Evolutionary conservation across 1,140 invertebrate genomes (phyloP).

Genomic region (Whitmania pigra): DNA sequence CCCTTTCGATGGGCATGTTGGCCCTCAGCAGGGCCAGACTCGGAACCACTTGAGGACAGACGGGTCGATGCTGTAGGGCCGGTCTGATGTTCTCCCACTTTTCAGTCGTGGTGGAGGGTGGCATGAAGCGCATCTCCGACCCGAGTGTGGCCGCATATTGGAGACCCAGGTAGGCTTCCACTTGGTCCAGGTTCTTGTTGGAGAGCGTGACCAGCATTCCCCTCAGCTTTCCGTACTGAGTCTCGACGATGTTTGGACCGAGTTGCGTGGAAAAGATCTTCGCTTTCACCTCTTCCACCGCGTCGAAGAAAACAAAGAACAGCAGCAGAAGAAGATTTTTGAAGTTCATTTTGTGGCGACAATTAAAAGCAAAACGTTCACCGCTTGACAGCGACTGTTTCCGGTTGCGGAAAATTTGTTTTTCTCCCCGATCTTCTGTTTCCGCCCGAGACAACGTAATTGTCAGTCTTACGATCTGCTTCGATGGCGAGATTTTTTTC

Average conservation of each 20-base stretch:
- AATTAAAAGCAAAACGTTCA: too few species aligned
- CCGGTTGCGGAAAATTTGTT: background rate
- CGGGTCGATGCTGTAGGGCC: slow-evolving; percentile 1
- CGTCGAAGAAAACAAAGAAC: background rate
- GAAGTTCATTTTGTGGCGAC: too few species aligned
- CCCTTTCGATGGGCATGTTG: slow-evolving; percentile 13
- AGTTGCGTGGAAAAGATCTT: background rate
- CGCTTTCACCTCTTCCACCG: background rate
- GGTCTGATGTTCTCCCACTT: slow-evolving; percentile 18
- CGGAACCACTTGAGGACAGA: slow-evolving; percentile 24
- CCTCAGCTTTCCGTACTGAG: slow-evolving; percentile 18
- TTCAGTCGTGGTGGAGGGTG: slow-evolving; percentile 18
- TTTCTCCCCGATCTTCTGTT: background rate
- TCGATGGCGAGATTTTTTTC: too few species aligned
- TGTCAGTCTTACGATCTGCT: too few species aligned
- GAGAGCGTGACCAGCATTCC: slow-evolving; percentile 18
- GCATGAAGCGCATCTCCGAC: slow-evolving; percentile 22
- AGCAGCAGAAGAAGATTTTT: too few species aligned
- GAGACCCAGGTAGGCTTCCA: slow-evolving; percentile 23
- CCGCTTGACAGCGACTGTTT: background rate
- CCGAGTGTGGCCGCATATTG: slow-evolving; percentile 23
- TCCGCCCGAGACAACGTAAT: background rate
- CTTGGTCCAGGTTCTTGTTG: slow-evolving; percentile 12
- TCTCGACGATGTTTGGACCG: slow-evolving; percentile 6
- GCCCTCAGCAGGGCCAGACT: background rate